Base-by-base conservation (phyloP, 2,888 invertebrate species). In the Torymus auratus region DNA sequence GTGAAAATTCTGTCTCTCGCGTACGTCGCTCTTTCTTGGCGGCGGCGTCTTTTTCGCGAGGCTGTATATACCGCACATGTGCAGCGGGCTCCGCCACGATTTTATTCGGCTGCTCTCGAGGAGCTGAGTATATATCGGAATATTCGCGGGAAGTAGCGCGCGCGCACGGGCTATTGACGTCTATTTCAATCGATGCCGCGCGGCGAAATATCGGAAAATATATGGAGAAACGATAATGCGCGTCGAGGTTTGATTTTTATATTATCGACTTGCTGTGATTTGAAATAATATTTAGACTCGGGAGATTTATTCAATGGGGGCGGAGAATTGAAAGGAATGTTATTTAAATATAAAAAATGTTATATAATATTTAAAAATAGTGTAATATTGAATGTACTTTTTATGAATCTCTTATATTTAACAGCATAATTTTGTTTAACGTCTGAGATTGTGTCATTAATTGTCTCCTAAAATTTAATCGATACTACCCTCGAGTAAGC, bases 1-100 rank as follows among this genome's bases (percentile, higher is more conserved):
- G 70, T 41, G 72, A 71, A 78, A 78, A 72, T 78, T 72, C 50
- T 28, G 12, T 68, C 28, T 55, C 10, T 28, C 2, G 53, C 50
- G 68, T n/a, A 50, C 55, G 71, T 20, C 20, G 20, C 55, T 67
- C 20, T 10, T 71, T 20, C 64, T 55, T 15, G 20, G 20, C 41
- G 20, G 20, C 41, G 41, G 41, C 41, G 41, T 68, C 53, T 67
- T 53, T 56, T 41, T 65, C 20, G n/a, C 7, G 5, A 3, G 0
- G 1, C 0, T 15, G 1, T 52, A 10, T 52, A 41, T 17, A 2
- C 11, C n/a, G n/a, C n/a, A n/a, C 20, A 20, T 20, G 20, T 20
- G 20, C 20, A 4, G 52, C 17, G 53, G 12, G 56, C 11, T 2
- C 56, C 28, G 50, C 13, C 52, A 55, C 73, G 70, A 70, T 52